These are phyloP conservation scores for Oncorhynchus mykiss DNA, from an alignment of 2,113 vertebrate species.

Conservation along the genomic window DNA sequence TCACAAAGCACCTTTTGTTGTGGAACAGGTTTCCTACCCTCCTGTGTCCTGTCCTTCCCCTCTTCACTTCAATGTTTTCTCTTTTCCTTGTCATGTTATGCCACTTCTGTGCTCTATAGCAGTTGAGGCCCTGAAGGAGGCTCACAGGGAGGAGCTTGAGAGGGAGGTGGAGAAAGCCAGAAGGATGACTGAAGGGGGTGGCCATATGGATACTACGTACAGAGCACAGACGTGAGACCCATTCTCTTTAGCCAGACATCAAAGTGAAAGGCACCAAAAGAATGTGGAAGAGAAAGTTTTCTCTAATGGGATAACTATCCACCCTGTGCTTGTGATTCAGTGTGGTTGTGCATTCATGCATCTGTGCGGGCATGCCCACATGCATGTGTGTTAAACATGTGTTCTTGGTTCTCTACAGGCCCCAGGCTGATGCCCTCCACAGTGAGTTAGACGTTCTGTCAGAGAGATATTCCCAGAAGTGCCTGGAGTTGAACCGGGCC, in stretches of 20 bases:
- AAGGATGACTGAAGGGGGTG: slow-evolving; percentile 69
- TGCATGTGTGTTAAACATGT: slow-evolving; percentile 14
- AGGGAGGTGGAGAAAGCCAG: slow-evolving; percentile 79
- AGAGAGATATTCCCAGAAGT: slow-evolving; percentile 85
- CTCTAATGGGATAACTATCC: neutral
- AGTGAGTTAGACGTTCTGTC: slow-evolving; percentile 86
- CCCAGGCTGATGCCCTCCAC: slow-evolving; percentile 74
- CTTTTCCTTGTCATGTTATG: neutral
- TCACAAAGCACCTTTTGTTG: no score
- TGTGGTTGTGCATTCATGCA: neutral
- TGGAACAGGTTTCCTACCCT: no score
- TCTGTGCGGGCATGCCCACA: slow-evolving; percentile 34
- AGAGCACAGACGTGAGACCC: slow-evolving; percentile 80
- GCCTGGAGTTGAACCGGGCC: slow-evolving; percentile 81
- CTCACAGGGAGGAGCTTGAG: slow-evolving; percentile 84
- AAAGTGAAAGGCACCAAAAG: neutral
- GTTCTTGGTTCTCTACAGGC: slow-evolving; percentile 62
- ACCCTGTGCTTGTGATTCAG: neutral
- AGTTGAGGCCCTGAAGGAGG: slow-evolving; percentile 86
- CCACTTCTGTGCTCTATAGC: slow-evolving; percentile 60
- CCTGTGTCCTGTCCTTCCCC: no score
- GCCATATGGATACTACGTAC: slow-evolving; percentile 63
- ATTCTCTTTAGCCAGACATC: slow-evolving; percentile 4
- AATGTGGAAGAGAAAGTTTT: neutral
- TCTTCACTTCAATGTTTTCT: neutral